Evolutionary conservation across 2,888 invertebrate genomes (phyloP).

Genomic region (Drosophila buzzatii): DNA sequence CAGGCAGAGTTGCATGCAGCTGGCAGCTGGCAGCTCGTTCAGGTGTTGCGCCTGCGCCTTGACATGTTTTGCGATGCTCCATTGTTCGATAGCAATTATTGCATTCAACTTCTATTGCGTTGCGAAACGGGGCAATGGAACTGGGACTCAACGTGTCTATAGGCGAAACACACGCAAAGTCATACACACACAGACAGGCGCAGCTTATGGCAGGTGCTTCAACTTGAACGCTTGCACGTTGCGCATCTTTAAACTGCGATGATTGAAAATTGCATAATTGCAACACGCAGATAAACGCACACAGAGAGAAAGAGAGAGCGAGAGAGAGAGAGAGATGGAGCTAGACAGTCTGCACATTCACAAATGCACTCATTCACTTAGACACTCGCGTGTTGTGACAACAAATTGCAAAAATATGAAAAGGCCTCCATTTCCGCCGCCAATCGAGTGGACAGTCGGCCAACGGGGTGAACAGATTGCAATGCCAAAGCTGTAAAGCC

Average conservation of each 20-base stretch:
- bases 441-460: constrained; percentile 59
- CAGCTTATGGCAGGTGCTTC: constrained; percentile 71
- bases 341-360: constrained; percentile 7
- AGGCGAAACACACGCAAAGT: constrained; percentile 32
- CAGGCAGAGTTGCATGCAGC: constrained; percentile 23
- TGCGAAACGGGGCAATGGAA: constrained; percentile 40
- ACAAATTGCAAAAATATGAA: constrained; percentile 74
- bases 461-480: constrained; percentile 25
- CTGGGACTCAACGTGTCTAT: constrained; percentile 36
- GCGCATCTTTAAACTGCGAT: constrained; percentile 76
- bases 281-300: constrained; percentile 41
- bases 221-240: constrained; percentile 70
- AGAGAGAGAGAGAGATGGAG: constrained; percentile 9
- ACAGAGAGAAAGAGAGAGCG: background rate
- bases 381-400: constrained; percentile 70
- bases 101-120: constrained; percentile 76
- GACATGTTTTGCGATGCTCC: constrained; percentile 48
- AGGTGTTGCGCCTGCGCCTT: constrained; percentile 32
- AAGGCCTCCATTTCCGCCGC: constrained; percentile 69
- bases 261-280: constrained; percentile 82
- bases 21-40: constrained; percentile 31
- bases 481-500: constrained; percentile 45
- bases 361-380: constrained; percentile 40
- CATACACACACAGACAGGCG: constrained; percentile 15
- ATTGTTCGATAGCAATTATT: constrained; percentile 78